These are phyloP conservation scores for Arvicola amphibius DNA, from an alignment of 2,797 vertebrate genomes.

Conservation along the genomic window DNA sequence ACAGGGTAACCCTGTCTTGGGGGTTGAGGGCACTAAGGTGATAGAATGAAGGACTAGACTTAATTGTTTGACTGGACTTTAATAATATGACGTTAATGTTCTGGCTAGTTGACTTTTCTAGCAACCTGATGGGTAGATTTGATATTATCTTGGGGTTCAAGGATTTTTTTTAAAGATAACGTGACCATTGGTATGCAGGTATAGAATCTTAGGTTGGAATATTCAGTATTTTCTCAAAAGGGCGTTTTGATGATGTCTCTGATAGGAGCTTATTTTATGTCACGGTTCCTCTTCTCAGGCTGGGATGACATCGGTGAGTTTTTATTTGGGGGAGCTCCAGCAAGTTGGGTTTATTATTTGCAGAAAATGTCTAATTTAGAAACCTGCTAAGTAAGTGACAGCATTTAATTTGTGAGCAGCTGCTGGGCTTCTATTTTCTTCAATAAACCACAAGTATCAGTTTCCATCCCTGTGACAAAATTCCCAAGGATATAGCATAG, in stretches of 20 bases:
- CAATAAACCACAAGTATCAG: neutral
- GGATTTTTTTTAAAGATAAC: neutral
- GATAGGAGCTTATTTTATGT: slow-evolving; percentile 26
- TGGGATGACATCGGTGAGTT: slow-evolving; percentile 20
- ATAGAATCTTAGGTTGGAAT: slow-evolving; percentile 20
- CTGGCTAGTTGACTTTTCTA: slow-evolving; percentile 45
- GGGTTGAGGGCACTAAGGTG: neutral
- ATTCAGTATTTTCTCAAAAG: neutral
- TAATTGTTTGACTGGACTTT: slow-evolving; percentile 22
- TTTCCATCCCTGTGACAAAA: neutral
- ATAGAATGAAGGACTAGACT: slow-evolving; percentile 21
- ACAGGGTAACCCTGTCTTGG: neutral
- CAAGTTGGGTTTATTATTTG: slow-evolving; percentile 36
- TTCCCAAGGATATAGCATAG: neutral
- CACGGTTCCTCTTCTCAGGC: slow-evolving; percentile 34
- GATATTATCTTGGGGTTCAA: slow-evolving; percentile 13
- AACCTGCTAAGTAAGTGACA: slow-evolving; percentile 2
- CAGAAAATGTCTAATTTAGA: slow-evolving; percentile 47
- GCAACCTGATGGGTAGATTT: slow-evolving; percentile 20
- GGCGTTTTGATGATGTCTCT: slow-evolving; percentile 24
- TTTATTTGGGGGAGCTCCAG: neutral
- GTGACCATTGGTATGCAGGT: slow-evolving; percentile 31
- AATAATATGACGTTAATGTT: neutral
- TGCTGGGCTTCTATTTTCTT: slow-evolving; percentile 40
- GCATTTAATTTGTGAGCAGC: slow-evolving; percentile 30